Percentiles rank a stretch among this genome's conserved stretches.
These are phyloP conservation scores for Coryphaenoides rupestris DNA, from an alignment of 2,113 vertebrate species.

Conservation along the genomic window DNA sequence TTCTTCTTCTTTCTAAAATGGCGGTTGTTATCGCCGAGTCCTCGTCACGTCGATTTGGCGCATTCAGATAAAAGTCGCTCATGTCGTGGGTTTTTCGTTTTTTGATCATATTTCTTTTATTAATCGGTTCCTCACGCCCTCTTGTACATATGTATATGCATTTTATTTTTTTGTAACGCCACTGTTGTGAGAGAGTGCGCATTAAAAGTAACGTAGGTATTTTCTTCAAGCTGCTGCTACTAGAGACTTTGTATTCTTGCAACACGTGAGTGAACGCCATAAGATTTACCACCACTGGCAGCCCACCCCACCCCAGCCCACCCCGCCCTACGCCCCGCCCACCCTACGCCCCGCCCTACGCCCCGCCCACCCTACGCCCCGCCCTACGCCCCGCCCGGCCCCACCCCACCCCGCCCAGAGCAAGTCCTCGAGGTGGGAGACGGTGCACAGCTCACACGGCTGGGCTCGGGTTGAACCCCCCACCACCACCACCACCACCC, in stretches of 20 bases:
- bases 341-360: too few relatives aligned
- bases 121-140: conserved; percentile 14
- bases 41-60: conserved; percentile 5
- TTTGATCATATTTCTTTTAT: conserved; percentile 21
- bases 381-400: too few relatives aligned
- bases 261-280: conserved; percentile 54
- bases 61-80: conserved; percentile 4
- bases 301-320: conserved; percentile 8
- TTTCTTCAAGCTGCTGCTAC: conserved; percentile 72
- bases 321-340: too few relatives aligned
- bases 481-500: conserved; percentile 32
- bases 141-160: conserved; percentile 41
- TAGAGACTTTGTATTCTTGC: conserved; percentile 63
- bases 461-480: conserved; percentile 13
- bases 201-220: conserved; percentile 39
- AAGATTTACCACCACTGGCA: conserved; percentile 43
- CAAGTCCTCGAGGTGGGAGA: conserved; percentile 27
- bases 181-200: conserved; percentile 43
- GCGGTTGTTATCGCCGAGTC: background rate
- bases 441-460: conserved; percentile 44
- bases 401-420: too few relatives aligned
- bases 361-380: too few relatives aligned
- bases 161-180: conserved; percentile 41
- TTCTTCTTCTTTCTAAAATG: background rate
- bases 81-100: conserved; percentile 8